Evolutionary conservation across 2,797 vertebrate species (phyloP).

Genomic region (Hippopotamyrus pictus): DNA sequence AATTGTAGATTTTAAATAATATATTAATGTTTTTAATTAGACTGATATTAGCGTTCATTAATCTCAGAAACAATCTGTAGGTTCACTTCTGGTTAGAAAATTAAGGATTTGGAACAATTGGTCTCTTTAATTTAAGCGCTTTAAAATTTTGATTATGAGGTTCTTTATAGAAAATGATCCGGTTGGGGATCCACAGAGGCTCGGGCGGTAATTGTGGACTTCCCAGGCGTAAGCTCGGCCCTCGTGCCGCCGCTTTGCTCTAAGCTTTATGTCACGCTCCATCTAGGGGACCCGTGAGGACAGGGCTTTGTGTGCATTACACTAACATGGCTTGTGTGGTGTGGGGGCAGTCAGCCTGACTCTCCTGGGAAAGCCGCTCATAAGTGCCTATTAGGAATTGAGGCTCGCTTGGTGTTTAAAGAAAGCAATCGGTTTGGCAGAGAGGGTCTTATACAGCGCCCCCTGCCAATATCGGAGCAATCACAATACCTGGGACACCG

Average conservation of each 20-base stretch:
- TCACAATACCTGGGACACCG: background rate
- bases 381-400: background rate
- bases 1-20: conserved; percentile 1
- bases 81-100: background rate
- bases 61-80: background rate
- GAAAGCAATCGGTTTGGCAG: background rate
- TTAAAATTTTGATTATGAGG: background rate
- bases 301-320: conserved; percentile 7
- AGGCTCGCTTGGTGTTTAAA: background rate
- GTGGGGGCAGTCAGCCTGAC: background rate
- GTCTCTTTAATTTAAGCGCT: background rate
- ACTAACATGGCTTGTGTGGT: background rate
- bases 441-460: background rate
- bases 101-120: background rate
- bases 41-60: background rate
- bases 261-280: conserved; percentile 7
- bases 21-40: background rate
- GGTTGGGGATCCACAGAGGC: background rate
- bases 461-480: background rate
- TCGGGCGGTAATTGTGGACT: background rate
- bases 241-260: background rate
- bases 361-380: background rate
- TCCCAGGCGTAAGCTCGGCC: background rate
- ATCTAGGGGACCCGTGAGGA: conserved; percentile 1
- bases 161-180: background rate